Evolutionary conservation across 2,888 invertebrate genomes (phyloP).

Genomic region (Malthinus flaveolus): DNA sequence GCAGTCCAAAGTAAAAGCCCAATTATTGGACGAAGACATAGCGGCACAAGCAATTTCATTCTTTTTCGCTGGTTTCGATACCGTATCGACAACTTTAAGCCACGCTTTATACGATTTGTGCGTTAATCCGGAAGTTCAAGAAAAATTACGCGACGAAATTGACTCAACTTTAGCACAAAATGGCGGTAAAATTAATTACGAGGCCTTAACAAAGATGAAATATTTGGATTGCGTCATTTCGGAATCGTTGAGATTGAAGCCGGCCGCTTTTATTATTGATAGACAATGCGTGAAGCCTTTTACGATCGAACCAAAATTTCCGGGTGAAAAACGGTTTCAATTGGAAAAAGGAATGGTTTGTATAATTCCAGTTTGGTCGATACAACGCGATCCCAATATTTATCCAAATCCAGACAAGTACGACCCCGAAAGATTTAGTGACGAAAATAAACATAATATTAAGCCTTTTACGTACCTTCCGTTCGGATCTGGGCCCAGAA

Average conservation of each 20-base stretch:
- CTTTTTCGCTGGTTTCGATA: constrained; percentile 1
- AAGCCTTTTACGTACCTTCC: constrained; percentile 50
- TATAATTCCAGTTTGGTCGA: constrained; percentile 36
- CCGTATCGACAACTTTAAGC: background rate
- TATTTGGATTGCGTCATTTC: background rate
- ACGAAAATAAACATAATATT: constrained; percentile 57
- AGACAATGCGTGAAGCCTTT: constrained; percentile 33
- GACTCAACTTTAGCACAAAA: background rate
- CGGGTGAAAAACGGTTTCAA: constrained; percentile 28
- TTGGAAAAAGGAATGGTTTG: constrained; percentile 31
- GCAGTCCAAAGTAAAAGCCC: background rate
- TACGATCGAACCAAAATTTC: constrained; percentile 30
- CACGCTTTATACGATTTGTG: background rate
- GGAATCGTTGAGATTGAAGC: background rate
- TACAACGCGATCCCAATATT: constrained; percentile 41
- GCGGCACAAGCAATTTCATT: background rate
- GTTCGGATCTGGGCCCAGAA: constrained; percentile 60
- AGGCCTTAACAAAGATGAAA: background rate
- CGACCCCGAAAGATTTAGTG: constrained; percentile 53
- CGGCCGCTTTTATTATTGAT: too few relatives aligned
- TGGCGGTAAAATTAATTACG: background rate
- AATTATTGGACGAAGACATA: background rate
- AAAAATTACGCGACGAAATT: background rate
- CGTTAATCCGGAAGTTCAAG: background rate
- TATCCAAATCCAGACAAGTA: constrained; percentile 44